Evolutionary conservation across 2,797 vertebrate species (phyloP).

Genomic region (Arctocebus calabarensis): DNA sequence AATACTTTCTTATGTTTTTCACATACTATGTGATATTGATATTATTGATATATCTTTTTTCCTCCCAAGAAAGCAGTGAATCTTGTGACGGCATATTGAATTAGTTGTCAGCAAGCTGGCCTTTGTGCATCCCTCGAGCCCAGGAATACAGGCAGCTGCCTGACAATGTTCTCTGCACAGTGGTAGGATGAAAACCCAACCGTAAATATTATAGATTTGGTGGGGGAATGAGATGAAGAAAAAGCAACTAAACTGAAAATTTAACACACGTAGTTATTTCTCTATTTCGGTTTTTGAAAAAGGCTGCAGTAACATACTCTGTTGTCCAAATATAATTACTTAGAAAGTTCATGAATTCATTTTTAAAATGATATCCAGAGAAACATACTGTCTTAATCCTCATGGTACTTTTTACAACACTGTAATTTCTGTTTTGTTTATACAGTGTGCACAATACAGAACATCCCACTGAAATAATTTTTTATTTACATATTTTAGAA

Average conservation of each 20-base stretch:
- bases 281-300: constrained; percentile 23
- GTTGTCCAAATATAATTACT: neutral
- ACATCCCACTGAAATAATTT: neutral
- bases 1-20: neutral
- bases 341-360: neutral
- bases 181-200: neutral
- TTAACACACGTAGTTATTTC: neutral
- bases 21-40: neutral
- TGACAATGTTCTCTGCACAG: neutral
- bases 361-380: constrained; percentile 39
- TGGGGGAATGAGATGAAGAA: neutral
- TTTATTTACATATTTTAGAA: constrained; percentile 3
- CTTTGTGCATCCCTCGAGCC: neutral
- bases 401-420: neutral
- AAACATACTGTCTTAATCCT: neutral
- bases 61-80: neutral
- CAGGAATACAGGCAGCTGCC: neutral
- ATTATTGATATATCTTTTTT: neutral
- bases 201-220: neutral
- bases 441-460: neutral
- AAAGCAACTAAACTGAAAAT: neutral
- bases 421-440: constrained; percentile 31
- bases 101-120: neutral
- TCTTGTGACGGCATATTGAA: neutral
- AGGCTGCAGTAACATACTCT: neutral